Percentiles rank a stretch among this genome's conserved stretches.
These are phyloP conservation scores for Centropristis striata DNA, from an alignment of 2,113 vertebrate species.

Conservation along the genomic window DNA sequence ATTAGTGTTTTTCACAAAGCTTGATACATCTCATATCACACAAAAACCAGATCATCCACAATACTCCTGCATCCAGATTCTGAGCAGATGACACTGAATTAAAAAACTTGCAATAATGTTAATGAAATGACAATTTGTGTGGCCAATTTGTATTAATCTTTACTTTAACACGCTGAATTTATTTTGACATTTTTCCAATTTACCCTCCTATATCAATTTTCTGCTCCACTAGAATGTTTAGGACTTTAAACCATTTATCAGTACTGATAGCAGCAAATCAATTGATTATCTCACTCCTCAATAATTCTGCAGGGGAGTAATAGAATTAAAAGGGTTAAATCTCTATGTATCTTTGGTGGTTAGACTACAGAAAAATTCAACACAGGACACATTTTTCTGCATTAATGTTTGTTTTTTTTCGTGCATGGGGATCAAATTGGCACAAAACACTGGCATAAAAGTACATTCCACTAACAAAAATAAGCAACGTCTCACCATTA, in stretches of 20 bases:
- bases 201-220: not conserved
- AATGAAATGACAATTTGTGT: conserved; percentile 9
- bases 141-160: conserved; percentile 16
- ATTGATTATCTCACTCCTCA: conserved; percentile 39
- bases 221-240: conserved; percentile 9
- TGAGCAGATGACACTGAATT: conserved; percentile 37
- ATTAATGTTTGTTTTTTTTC: conserved; percentile 28
- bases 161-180: conserved; percentile 20
- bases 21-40: conserved; percentile 3
- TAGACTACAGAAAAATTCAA: conserved; percentile 37
- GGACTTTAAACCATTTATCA: conserved; percentile 22
- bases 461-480: conserved; percentile 50
- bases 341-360: conserved; percentile 68
- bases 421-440: conserved; percentile 24
- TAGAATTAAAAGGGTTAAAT: conserved; percentile 23
- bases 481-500: conserved; percentile 31
- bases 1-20: conserved; percentile 9
- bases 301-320: conserved; percentile 5
- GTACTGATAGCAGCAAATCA: conserved; percentile 40
- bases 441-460: conserved; percentile 6
- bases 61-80: conserved; percentile 44
- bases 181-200: not conserved
- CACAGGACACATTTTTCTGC: conserved; percentile 25
- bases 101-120: conserved; percentile 16
- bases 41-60: conserved; percentile 16